Evolutionary conservation across 2,113 vertebrate species (phyloP), one percentile per base, ranked within the genome.

Genomic region (Scomber scombrus): DNA sequence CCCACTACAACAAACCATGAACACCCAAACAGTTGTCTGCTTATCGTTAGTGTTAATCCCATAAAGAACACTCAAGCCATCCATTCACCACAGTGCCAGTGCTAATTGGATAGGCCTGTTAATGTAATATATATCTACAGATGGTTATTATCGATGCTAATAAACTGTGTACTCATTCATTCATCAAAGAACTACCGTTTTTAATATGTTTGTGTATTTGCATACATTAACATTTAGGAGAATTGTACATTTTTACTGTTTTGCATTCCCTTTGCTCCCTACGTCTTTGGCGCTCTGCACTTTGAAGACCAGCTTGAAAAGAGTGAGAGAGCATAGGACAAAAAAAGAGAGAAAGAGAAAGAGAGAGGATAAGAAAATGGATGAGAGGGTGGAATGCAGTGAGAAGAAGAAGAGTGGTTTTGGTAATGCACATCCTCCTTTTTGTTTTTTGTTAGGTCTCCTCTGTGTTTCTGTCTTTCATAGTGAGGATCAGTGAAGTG

Each of bases 401-500:
- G 73, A 84, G 64, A 64, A 66, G 68, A 78, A 61, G 79, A 40
- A 80, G 86, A 85, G 88, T 82, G 81, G 56, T 76, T 86, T 26
- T 85, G 77, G 77, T 89, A 89, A 88, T 92, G 90, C 87, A 85
- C 70, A 63, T 88, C 62, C 85, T 85, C 73, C 71, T 80, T 85
- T 81, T 85, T 73, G 71, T 80, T 85, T 81, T 88, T 75, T 86
- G 68, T 85, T 62, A 73, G 85, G 83, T 86, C 66, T 86, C 73
- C 60, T 85, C 87, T 63, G 78, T 81, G 63, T 82, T 69, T 81
- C 66, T 77, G 85, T 85, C 89, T 91, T 85, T 90, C 88, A 87
- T 82, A 64, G 85, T 6, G 82, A 80, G 88, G 86, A 90, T 91
- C 85, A 82, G 90, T 92, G 89, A 90, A 94, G 89, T 94, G 92